Evolutionary conservation across 2,888 invertebrate genomes (phyloP).

Genomic region (Iselma pallidipennis): DNA sequence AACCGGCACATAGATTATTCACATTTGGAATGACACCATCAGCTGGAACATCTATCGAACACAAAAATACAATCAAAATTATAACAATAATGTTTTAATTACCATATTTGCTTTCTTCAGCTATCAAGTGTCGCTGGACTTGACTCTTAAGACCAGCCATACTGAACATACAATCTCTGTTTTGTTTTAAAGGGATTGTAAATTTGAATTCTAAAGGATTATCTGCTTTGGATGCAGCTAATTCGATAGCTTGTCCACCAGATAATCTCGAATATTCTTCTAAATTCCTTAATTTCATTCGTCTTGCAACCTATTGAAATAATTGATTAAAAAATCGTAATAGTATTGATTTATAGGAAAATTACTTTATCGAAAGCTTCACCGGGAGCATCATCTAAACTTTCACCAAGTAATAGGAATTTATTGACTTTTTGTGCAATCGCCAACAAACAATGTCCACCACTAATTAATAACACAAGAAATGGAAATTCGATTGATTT

Average conservation of each 20-base stretch:
- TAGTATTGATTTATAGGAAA: background rate
- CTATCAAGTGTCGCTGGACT: constrained; percentile 59
- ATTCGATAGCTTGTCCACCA: constrained; percentile 87
- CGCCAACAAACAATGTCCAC: constrained; percentile 87
- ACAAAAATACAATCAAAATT: constrained; percentile 3
- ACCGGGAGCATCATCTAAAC: constrained; percentile 87
- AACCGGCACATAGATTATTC: constrained; percentile 82
- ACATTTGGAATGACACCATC: constrained; percentile 75
- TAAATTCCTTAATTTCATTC: constrained; percentile 79
- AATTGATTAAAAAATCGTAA: background rate
- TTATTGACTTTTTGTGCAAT: constrained; percentile 73
- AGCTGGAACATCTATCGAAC: constrained; percentile 59
- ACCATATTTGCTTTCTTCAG: constrained; percentile 64
- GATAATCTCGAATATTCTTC: constrained; percentile 71
- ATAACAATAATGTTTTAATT: constrained; percentile 10
- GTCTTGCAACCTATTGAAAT: constrained; percentile 69
- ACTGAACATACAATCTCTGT: constrained; percentile 87
- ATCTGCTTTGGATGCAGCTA: constrained; percentile 70
- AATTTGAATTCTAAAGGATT: constrained; percentile 69
- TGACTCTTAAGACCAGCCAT: constrained; percentile 81
- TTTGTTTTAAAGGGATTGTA: constrained; percentile 64
- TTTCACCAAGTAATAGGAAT: constrained; percentile 79
- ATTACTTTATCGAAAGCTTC: constrained; percentile 89
- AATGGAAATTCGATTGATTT: constrained; percentile 80
- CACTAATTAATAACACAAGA: constrained; percentile 86